Conservation (phyloP, 2,888 invertebrate species). For the Drosophila bunnanda region DNA sequence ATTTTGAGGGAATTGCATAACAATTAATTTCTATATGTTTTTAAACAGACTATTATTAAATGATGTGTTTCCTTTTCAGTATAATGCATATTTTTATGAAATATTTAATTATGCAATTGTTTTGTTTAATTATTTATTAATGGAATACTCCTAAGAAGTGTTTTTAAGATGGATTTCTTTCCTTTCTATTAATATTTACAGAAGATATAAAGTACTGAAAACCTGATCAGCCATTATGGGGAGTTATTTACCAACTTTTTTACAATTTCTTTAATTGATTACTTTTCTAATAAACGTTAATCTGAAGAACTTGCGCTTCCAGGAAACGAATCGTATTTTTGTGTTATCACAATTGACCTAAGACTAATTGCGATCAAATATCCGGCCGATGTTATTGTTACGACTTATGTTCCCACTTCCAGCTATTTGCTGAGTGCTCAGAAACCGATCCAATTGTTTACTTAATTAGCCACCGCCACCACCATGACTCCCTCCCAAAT, state of each 20-base stretch:
- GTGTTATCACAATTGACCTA: slow-evolving; percentile 7
- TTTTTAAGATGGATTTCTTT: neutral
- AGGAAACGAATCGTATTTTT: slow-evolving; percentile 13
- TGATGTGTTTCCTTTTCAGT: neutral
- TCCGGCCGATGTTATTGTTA: slow-evolving; percentile 20
- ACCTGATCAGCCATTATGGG: no score
- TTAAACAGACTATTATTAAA: neutral
- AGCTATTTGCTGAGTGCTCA: slow-evolving; percentile 17
- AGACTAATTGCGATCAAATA: slow-evolving; percentile 24
- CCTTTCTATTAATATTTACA: neutral
- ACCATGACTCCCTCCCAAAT: slow-evolving; percentile 7
- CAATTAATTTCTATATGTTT: neutral
- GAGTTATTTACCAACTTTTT: neutral
- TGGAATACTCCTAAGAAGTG: neutral
- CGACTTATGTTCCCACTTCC: slow-evolving; percentile 6
- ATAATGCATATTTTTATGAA: neutral
- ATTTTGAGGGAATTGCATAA: slow-evolving; percentile 1
- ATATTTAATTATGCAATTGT: neutral
- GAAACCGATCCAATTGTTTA: slow-evolving; percentile 17
- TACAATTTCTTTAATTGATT: neutral
- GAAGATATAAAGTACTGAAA: no score
- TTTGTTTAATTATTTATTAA: neutral
- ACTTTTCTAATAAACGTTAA: slow-evolving; percentile 5
- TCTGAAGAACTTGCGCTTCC: neutral
- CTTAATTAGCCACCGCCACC: slow-evolving; percentile 18